Evolutionary conservation across 2,797 vertebrate species (phyloP), one percentile per base, ranked within the genome.

Genomic region (Phalanger gymnotis): DNA sequence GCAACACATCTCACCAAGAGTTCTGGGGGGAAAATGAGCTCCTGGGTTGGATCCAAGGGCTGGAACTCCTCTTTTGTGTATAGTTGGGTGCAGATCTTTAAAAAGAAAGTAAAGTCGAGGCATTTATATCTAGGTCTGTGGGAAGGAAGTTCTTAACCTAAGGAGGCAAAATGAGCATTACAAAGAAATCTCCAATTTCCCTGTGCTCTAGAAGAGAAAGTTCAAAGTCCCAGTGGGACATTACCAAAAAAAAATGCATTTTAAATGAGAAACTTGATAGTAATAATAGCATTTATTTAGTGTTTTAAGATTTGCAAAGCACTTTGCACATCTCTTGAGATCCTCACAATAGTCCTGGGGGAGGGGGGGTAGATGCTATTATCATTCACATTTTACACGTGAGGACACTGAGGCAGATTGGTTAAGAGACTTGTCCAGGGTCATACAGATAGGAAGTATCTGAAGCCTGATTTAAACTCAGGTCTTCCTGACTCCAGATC

Each of bases 11-110:
- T 98, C 98, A 99, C 99, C 92, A 99, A 98, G 91, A 99, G 99
- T 94, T 99, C 99, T 54, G 99, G 99, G 92, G 99, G 99, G 97
- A 99, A 99, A 98, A 99, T 99, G 95, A 99, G 98, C 94, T 99
- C 99, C 97, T 99, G 99, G 0, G 99, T 99, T 0, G 99, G 98
- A 95, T 99, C 99, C 97, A 99, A 97, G 0, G 99, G 99, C 92
- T 99, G 98, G 93, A 99, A 99, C 16, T 98, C 98, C 0, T 98
- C 98, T 97, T 98, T 97, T 34, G 98, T 96, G 96, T 99, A 99
- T 16, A 99, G 96, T 91, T 97, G 97, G 0, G 96, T 98, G 90
- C 97, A 98, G 91, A 98, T 95, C 99, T 99, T 97, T 90, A 94
- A 94, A 97, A 98, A 97, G 30, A 22, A 96, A 93, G 96, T n/a